Conservation (phyloP, 1,140 invertebrate genomes). For the Whitmania pigra region DNA sequence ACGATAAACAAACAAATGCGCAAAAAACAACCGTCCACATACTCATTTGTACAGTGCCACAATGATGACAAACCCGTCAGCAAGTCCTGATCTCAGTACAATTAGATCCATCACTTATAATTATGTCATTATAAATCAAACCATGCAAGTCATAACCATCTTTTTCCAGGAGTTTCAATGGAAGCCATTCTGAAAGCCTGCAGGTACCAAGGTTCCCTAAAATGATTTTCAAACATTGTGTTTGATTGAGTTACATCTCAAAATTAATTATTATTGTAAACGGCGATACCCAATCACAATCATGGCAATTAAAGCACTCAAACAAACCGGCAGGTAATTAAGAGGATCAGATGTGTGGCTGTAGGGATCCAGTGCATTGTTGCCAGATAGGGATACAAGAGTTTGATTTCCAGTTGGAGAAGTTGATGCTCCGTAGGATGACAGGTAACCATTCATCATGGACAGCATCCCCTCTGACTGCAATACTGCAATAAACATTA, state of each 20-base stretch:
- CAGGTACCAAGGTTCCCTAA: conserved; percentile 78
- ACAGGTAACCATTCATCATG: conserved; percentile 49
- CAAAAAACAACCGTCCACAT: no score
- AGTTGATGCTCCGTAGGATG: conserved; percentile 58
- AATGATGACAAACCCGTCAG: no score
- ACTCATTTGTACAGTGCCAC: no score
- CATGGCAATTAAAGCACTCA: not conserved
- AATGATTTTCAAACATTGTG: conserved; percentile 23
- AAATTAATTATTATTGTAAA: not conserved
- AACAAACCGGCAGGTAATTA: conserved; percentile 21
- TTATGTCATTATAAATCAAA: no score
- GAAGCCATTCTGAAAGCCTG: conserved; percentile 83
- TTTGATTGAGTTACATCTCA: not conserved
- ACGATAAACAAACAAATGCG: no score
- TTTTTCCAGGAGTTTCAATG: conserved; percentile 52
- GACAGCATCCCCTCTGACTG: conserved; percentile 30
- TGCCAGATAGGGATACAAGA: conserved; percentile 74
- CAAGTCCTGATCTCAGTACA: no score
- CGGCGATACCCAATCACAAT: not conserved
- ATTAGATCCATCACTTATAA: no score
- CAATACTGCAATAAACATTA: conserved; percentile 18
- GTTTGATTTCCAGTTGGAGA: conserved; percentile 56
- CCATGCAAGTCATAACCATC: not conserved
- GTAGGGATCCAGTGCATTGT: conserved; percentile 71
- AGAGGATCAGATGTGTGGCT: conserved; percentile 52